Conservation (phyloP, 2,113 vertebrate species). For the Salvelinus sp. region DNA sequence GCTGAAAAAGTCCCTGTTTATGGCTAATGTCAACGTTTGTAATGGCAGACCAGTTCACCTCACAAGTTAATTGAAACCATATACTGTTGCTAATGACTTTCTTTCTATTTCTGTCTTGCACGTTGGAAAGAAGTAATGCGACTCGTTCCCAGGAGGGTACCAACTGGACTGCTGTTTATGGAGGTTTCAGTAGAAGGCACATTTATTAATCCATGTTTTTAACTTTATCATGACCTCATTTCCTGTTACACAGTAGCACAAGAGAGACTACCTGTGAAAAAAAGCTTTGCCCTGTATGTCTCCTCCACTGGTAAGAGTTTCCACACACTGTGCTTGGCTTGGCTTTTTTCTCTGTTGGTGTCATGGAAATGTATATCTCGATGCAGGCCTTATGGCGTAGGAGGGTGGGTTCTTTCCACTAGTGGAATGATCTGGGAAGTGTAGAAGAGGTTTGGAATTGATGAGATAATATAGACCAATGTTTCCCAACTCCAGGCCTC, state of each 20-base stretch:
- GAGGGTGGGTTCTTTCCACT: slow-evolving; percentile 33
- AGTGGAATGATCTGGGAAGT: slow-evolving; percentile 43
- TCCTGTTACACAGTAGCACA: slow-evolving; percentile 46
- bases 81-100: background rate
- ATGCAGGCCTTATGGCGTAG: slow-evolving; percentile 6
- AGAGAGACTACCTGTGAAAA: slow-evolving; percentile 62
- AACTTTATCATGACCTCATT: slow-evolving; percentile 46
- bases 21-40: slow-evolving; percentile 27
- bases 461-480: background rate
- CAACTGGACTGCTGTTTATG: slow-evolving; percentile 24
- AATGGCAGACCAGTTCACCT: slow-evolving; percentile 16
- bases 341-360: slow-evolving; percentile 10
- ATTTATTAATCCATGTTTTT: slow-evolving; percentile 34
- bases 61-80: slow-evolving; percentile 17
- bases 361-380: slow-evolving; percentile 52
- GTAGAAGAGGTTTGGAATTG: background rate
- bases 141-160: slow-evolving; percentile 22
- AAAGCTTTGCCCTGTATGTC: slow-evolving; percentile 33
- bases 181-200: slow-evolving; percentile 30
- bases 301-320: slow-evolving; percentile 42
- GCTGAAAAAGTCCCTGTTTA: slow-evolving; percentile 40
- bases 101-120: slow-evolving; percentile 6
- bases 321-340: slow-evolving; percentile 26
- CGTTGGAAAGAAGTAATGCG: slow-evolving; percentile 16
- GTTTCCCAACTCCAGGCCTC: no score